Percentiles rank a stretch among this genome's conserved stretches.
phyloP scores from a whole-genome alignment of 2,797 vertebrate genomes.

The Sebastes taczanowskii region DNA sequence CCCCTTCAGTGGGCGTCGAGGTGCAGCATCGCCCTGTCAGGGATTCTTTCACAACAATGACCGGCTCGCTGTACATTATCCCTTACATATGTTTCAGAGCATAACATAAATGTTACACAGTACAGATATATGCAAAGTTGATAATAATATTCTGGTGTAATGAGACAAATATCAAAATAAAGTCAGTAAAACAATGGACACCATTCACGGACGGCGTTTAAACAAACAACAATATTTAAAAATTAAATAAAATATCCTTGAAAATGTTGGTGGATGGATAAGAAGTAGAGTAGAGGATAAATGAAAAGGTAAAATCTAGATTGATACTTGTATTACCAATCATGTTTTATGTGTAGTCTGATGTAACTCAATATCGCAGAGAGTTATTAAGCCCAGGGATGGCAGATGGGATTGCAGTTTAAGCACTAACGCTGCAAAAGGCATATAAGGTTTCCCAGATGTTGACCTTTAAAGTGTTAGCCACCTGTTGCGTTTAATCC shows the following conservation, averaged over 20 bases:
- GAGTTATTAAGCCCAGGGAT: not conserved
- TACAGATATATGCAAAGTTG: not conserved
- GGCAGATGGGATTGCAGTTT: not conserved
- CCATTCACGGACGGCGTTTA: not conserved
- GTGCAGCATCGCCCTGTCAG: too few relatives aligned
- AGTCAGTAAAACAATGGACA: not conserved
- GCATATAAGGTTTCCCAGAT: constrained; percentile 30
- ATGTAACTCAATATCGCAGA: not conserved
- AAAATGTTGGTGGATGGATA: not conserved
- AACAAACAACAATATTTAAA: not conserved
- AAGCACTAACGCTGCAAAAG: not conserved
- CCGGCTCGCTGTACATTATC: too few relatives aligned
- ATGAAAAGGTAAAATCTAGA: not conserved
- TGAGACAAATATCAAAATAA: not conserved
- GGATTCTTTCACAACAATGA: too few relatives aligned
- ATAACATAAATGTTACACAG: not conserved
- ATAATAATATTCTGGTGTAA: not conserved
- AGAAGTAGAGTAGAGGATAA: not conserved
- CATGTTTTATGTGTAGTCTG: not conserved
- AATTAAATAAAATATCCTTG: not conserved
- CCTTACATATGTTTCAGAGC: not conserved
- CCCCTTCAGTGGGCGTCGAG: too few relatives aligned
- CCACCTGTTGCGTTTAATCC: constrained; percentile 54
- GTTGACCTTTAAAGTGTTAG: constrained; percentile 31
- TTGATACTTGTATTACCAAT: not conserved